Base-by-base conservation (phyloP, 2,113 vertebrate genomes). In the Telmatochromis sp. region DNA sequence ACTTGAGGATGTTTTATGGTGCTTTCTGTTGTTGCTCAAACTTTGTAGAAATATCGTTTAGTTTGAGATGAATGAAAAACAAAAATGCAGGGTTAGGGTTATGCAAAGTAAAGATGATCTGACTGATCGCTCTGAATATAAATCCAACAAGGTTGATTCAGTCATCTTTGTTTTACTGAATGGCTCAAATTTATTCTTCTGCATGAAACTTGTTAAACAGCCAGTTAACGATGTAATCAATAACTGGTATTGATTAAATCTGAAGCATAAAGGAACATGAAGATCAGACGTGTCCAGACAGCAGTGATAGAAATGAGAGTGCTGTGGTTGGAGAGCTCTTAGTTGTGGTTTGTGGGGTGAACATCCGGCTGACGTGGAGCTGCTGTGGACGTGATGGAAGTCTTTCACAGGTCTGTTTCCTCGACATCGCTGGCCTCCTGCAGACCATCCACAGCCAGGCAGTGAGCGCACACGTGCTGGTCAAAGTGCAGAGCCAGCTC, bases 31-130 rank as follows among this genome's bases (percentile, higher is more conserved):
- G 55, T 31, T 31, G 14, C 26, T 58, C 55, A 28, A 0, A 58
- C 55, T 58, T 58, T 1, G 55, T 26, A 58, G 26, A 58, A 58
- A 58, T 0, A 0, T 58, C 0, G 5, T 9, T 58, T 58, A 15
- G 5, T 58, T 58, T 58, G 13, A 58, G 55, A 58, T 15, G 23
- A 58, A 58, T 9, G 4, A 5, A 9, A 55, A 9, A 0, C 3
- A 58, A 58, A 58, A 58, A 15, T 3, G 55, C 2, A 55, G 53
- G 51, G 1, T 54, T 0, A 12, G n/a, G 0, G 11, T 13, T 55
- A 55, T 55, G 6, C 21, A 55, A 31, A 58, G 57, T 9, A 58
- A 58, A 58, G 57, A 58, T 31, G 57, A 17, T 58, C 57, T 31
- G 57, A 58, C 26, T 58, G 57, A 58, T 58, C 2, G 14, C 26